Conservation (phyloP, 1,140 invertebrate species). For the Zaprionus africanus region DNA sequence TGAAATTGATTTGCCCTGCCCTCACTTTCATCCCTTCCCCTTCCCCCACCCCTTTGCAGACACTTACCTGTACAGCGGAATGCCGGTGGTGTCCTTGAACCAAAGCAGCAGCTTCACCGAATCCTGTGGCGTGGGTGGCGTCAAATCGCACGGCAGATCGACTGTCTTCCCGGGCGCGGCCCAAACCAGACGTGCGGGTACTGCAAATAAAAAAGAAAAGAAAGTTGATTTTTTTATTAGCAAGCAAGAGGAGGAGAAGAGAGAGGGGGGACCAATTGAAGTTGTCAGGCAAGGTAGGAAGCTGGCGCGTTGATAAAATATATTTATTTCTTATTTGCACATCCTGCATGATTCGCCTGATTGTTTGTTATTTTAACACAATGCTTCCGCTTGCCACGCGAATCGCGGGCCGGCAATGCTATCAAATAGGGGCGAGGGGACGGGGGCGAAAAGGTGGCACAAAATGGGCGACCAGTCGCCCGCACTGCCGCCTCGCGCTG, state of each 20-base stretch:
- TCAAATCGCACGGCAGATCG: conserved; percentile 92
- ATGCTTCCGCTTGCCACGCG: conserved; percentile 67
- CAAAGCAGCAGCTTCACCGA: conserved; percentile 92
- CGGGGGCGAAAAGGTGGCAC: neutral
- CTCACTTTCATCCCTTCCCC: neutral
- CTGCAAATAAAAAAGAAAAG: conserved; percentile 79
- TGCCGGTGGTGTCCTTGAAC: conserved; percentile 92
- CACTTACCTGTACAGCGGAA: conserved; percentile 93
- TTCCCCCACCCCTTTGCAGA: neutral
- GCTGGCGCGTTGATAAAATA: conserved; percentile 55
- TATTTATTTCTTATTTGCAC: conserved; percentile 83
- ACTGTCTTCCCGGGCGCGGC: conserved; percentile 89
- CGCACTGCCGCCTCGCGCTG: conserved; percentile 8
- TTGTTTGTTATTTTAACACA: conserved; percentile 83
- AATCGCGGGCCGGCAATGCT: conserved; percentile 7
- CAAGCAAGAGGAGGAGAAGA: conserved; percentile 2
- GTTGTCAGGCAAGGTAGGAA: conserved; percentile 46
- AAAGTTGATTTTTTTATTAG: conserved; percentile 42
- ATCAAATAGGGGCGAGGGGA: neutral
- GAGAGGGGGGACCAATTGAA: conserved; percentile 25
- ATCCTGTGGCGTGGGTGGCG: conserved; percentile 89
- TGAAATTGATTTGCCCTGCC: conserved; percentile 51
- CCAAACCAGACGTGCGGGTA: conserved; percentile 89
- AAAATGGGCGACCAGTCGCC: neutral
- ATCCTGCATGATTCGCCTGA: conserved; percentile 81